Conservation (phyloP, 2,113 vertebrate species). For the Chrysemys picta region DNA sequence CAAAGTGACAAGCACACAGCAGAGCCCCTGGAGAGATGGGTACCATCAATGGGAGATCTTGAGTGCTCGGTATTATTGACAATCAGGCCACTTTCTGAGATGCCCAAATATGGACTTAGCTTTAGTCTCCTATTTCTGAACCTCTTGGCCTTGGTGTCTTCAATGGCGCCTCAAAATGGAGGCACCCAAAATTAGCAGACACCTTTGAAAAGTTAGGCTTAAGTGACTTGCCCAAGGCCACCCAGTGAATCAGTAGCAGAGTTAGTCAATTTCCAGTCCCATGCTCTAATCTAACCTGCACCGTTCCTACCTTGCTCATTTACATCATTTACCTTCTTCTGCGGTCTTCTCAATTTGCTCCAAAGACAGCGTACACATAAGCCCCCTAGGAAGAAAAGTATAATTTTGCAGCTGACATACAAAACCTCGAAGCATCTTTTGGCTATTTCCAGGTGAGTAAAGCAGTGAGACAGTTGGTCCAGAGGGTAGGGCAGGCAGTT, state of each 20-base stretch:
- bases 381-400: slow-evolving; percentile 36
- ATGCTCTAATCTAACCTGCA: neutral
- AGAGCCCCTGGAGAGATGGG: neutral
- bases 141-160: neutral
- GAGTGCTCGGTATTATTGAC: neutral
- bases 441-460: slow-evolving; percentile 19
- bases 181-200: neutral
- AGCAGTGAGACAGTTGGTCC: slow-evolving; percentile 38
- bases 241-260: neutral
- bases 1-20: neutral
- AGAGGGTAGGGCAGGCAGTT: slow-evolving; percentile 46
- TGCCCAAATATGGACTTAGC: neutral
- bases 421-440: neutral
- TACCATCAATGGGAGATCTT: neutral
- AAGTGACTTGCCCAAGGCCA: neutral
- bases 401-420: slow-evolving; percentile 12
- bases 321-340: slow-evolving; percentile 53
- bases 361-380: slow-evolving; percentile 63
- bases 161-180: neutral
- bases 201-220: neutral
- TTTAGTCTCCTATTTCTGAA: neutral
- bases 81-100: neutral
- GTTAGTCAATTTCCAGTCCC: neutral
- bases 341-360: slow-evolving; percentile 58
- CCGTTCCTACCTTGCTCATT: neutral